These are phyloP conservation scores for Stenurella melanura DNA, from an alignment of 2,888 invertebrate genomes.

Conservation along the genomic window DNA sequence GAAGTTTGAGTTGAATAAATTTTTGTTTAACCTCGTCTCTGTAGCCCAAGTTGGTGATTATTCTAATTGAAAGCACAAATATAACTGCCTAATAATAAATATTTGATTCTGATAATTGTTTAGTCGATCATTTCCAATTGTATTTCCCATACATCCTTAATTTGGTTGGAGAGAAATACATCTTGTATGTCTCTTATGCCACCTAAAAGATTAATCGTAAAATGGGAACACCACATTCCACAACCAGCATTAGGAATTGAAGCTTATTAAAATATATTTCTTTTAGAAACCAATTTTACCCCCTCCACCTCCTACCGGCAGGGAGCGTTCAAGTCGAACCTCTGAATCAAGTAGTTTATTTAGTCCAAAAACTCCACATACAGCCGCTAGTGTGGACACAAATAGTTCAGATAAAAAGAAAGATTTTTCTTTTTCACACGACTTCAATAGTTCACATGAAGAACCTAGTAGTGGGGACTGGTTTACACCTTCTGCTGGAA, in stretches of 20 bases:
- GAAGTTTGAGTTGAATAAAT: too few species aligned
- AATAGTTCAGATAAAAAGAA: conserved; percentile 61
- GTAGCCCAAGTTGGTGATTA: too few species aligned
- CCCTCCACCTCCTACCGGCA: conserved; percentile 66
- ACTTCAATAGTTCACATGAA: conserved; percentile 66
- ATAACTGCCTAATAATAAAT: too few species aligned
- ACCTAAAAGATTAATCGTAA: too few species aligned
- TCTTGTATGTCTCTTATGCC: too few species aligned
- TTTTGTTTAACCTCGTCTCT: too few species aligned
- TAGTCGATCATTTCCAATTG: too few species aligned
- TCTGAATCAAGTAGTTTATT: conserved; percentile 70
- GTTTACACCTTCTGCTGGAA: conserved; percentile 68
- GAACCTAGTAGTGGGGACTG: conserved; percentile 70
- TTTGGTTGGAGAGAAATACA: too few species aligned
- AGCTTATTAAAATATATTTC: conserved; percentile 8
- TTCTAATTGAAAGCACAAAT: too few species aligned
- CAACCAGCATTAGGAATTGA: background rate
- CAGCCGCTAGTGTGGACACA: conserved; percentile 59
- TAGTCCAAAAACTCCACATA: conserved; percentile 71
- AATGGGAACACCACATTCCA: too few species aligned
- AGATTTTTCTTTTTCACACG: conserved; percentile 63
- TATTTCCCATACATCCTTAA: too few species aligned
- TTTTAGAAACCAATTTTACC: conserved; percentile 66
- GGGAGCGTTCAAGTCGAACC: conserved; percentile 64
- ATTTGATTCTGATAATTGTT: too few species aligned